Evolutionary conservation across 2,113 vertebrate species (phyloP).

Genomic region (Leptocoma aspasia): DNA sequence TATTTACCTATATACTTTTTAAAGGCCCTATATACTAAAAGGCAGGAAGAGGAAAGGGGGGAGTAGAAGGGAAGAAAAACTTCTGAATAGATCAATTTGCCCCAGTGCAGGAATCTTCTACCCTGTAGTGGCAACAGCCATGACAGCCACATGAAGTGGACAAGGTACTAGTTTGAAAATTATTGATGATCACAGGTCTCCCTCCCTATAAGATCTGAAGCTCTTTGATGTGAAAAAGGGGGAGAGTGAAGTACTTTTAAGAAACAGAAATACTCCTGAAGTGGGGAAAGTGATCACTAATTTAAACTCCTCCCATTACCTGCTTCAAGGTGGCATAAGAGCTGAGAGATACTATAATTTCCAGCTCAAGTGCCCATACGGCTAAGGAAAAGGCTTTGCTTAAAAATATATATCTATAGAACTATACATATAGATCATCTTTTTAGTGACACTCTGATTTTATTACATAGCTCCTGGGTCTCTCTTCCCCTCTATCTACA

Average conservation of each 20-base stretch:
- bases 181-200: background rate
- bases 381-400: slow-evolving; percentile 48
- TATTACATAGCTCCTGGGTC: slow-evolving; percentile 40
- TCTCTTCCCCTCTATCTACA: slow-evolving; percentile 25
- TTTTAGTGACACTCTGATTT: slow-evolving; percentile 47
- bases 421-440: slow-evolving; percentile 60
- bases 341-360: background rate
- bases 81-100: background rate
- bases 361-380: background rate
- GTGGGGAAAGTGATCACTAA: background rate
- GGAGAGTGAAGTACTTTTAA: background rate
- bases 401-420: slow-evolving; percentile 69
- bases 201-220: background rate
- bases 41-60: background rate
- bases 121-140: background rate
- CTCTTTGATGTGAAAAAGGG: background rate
- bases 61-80: background rate
- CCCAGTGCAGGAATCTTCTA: slow-evolving; percentile 22
- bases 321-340: background rate
- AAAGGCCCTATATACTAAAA: slow-evolving; percentile 45
- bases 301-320: slow-evolving; percentile 17
- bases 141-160: background rate
- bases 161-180: background rate
- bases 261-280: slow-evolving; percentile 14
- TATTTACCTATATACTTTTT: slow-evolving; percentile 46